Base-by-base conservation (phyloP, 2,888 invertebrate species). In the Cyclophora punctaria region DNA sequence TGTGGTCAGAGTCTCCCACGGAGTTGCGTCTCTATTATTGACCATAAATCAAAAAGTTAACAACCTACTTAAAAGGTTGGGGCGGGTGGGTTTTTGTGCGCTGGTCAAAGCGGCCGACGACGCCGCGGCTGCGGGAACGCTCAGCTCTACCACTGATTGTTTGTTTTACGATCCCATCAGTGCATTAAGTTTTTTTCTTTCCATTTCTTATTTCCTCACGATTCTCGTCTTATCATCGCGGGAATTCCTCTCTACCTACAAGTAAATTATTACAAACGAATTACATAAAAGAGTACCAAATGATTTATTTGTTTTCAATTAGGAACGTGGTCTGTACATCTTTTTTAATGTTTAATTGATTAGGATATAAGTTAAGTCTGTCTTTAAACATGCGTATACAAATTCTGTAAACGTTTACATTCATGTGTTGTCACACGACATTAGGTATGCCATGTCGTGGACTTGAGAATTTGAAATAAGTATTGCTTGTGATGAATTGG, bases 11-110 rank as follows among this genome's bases (percentile, higher is more conserved):
- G 84, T 82, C 85, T 87, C 88, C 86, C 87, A 87, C 85, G 81
- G 86, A 75, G 85, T 83, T 85, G 83, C 82, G 78, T 86, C 87
- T 87, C 86, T 87, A 88, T 88, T 88, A 87, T 87, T 86, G 85
- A 80, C 80, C 82, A 85, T 88, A 87, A 88, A 88, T 88, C 88
- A 87, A 87, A 88, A 88, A 83, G 84, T 87, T 88, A 88, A 88
- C 88, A 87, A 88, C 88, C 84, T 87, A 83, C 86, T 87, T 87
- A 88, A 86, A 86, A 88, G 86, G 81, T 80, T 79, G 75, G 75
- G 80, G 73, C 77, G 82, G 81, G 75, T 78, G 66, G 79, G 85
- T 86, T 88, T 88, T 88, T 86, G 84, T 85, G 67, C 65, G 75
- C 59, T 64, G 74, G 80, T 86, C 86, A 87, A 88, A 88, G 85